phyloP scores from a whole-genome alignment of 2,888 invertebrate species.

The Anticlea derivata region DNA sequence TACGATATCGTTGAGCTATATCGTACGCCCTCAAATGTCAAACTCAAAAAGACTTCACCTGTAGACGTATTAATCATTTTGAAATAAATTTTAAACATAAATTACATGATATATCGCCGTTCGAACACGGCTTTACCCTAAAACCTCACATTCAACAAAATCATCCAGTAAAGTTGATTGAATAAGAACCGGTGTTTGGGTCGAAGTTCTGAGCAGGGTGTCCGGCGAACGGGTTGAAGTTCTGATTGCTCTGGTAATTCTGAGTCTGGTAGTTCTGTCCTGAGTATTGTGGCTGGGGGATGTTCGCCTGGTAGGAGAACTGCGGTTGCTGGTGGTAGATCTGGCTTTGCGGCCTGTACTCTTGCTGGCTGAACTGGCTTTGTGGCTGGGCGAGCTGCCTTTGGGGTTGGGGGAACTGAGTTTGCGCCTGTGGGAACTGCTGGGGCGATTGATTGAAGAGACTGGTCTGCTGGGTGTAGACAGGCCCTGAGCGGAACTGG shows the following conservation, averaged over 20 bases:
- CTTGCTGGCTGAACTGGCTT: slow-evolving; percentile 41
- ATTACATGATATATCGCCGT: no score
- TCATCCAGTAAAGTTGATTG: slow-evolving; percentile 88
- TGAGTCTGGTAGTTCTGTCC: slow-evolving; percentile 51
- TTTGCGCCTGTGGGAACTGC: slow-evolving; percentile 65
- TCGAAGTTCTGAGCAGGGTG: slow-evolving; percentile 90
- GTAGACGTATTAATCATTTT: no score
- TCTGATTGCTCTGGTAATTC: slow-evolving; percentile 56
- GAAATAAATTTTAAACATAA: no score
- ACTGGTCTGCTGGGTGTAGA: slow-evolving; percentile 53
- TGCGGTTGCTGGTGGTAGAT: slow-evolving; percentile 41
- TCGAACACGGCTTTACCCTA: neutral
- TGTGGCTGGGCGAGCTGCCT: slow-evolving; percentile 65
- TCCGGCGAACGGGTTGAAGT: slow-evolving; percentile 81
- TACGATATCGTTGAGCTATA: no score
- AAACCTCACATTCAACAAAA: slow-evolving; percentile 23
- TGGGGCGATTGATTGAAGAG: slow-evolving; percentile 64
- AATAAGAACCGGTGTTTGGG: slow-evolving; percentile 89
- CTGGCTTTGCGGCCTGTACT: slow-evolving; percentile 44
- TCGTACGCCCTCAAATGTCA: no score
- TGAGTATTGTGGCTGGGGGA: slow-evolving; percentile 44
- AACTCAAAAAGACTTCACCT: no score
- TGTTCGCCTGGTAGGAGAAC: slow-evolving; percentile 48
- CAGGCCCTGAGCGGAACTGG: slow-evolving; percentile 43
- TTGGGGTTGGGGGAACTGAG: slow-evolving; percentile 72